Percentiles rank a stretch among this genome's conserved stretches.
Evolutionary conservation across 2,888 invertebrate species (phyloP).

Genomic region (Cephus nigrinus): DNA sequence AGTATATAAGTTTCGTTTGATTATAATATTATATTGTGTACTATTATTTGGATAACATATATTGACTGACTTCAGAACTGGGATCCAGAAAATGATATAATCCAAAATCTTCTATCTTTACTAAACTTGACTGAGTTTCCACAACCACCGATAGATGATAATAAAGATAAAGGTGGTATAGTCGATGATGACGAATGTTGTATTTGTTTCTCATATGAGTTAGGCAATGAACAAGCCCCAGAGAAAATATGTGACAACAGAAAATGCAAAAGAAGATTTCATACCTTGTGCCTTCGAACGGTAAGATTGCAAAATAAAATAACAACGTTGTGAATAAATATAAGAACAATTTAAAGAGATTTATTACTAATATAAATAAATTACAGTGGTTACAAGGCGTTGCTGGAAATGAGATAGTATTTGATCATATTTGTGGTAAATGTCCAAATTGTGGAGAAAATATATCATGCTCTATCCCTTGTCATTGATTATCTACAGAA

Average conservation of each 20-base stretch:
- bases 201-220: slow-evolving; percentile 55
- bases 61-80: slow-evolving; percentile 44
- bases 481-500: not conserved
- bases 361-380: slow-evolving; percentile 10
- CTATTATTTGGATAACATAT: not conserved
- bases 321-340: not conserved
- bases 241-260: slow-evolving; percentile 55
- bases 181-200: slow-evolving; percentile 57
- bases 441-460: slow-evolving; percentile 56
- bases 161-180: slow-evolving; percentile 31
- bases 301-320: slow-evolving; percentile 33
- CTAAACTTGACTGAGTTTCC: slow-evolving; percentile 53
- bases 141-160: slow-evolving; percentile 25
- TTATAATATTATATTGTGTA: not conserved
- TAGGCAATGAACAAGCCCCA: slow-evolving; percentile 44
- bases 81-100: slow-evolving; percentile 42
- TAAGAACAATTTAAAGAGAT: not conserved
- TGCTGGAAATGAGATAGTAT: slow-evolving; percentile 49
- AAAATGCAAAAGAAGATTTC: slow-evolving; percentile 56
- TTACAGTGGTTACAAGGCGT: slow-evolving; percentile 57
- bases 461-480: slow-evolving; percentile 47
- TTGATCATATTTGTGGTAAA: slow-evolving; percentile 52
- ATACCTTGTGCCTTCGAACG: slow-evolving; percentile 52
- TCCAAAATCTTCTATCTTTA: slow-evolving; percentile 51
- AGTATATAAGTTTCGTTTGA: not conserved